Percentiles rank a stretch among this genome's conserved stretches.
phyloP scores from a whole-genome alignment of 1,140 invertebrate genomes.

The Drosophila kepulauana region DNA sequence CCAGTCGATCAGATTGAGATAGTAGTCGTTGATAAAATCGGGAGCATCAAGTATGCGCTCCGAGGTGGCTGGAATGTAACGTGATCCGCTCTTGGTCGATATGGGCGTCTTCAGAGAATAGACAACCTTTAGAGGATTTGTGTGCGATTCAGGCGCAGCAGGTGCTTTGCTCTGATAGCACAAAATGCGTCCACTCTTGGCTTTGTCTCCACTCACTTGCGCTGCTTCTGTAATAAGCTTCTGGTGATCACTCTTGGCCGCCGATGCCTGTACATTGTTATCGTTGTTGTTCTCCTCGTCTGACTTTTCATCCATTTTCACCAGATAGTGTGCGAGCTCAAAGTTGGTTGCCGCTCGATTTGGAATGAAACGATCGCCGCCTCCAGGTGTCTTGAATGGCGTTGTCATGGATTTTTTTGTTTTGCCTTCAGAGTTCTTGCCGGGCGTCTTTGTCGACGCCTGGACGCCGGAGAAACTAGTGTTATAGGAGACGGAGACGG shows the following conservation, averaged over 20 bases:
- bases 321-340: slow-evolving; percentile 94
- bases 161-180: slow-evolving; percentile 94
- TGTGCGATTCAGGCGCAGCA: slow-evolving; percentile 93
- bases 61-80: slow-evolving; percentile 96
- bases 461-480: slow-evolving; percentile 85
- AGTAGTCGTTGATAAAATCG: slow-evolving; percentile 98
- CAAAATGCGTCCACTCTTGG: slow-evolving; percentile 72
- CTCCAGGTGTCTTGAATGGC: slow-evolving; percentile 89
- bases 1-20: slow-evolving; percentile 99
- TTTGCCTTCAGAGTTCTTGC: slow-evolving; percentile 88
- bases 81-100: slow-evolving; percentile 89
- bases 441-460: slow-evolving; percentile 87
- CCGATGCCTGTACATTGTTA: slow-evolving; percentile 72
- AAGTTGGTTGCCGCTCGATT: slow-evolving; percentile 94
- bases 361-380: slow-evolving; percentile 96
- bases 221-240: slow-evolving; percentile 91
- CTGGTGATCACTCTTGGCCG: slow-evolving; percentile 85
- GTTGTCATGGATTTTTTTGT: slow-evolving; percentile 83
- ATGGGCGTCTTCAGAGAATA: slow-evolving; percentile 95
- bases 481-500: slow-evolving; percentile 86
- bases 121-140: slow-evolving; percentile 95
- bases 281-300: slow-evolving; percentile 86
- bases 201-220: slow-evolving; percentile 88
- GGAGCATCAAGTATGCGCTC: slow-evolving; percentile 98
- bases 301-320: slow-evolving; percentile 85